These are phyloP conservation scores for Rhyacophila evoluta DNA, from an alignment of 2,888 invertebrate genomes.

Conservation along the genomic window DNA sequence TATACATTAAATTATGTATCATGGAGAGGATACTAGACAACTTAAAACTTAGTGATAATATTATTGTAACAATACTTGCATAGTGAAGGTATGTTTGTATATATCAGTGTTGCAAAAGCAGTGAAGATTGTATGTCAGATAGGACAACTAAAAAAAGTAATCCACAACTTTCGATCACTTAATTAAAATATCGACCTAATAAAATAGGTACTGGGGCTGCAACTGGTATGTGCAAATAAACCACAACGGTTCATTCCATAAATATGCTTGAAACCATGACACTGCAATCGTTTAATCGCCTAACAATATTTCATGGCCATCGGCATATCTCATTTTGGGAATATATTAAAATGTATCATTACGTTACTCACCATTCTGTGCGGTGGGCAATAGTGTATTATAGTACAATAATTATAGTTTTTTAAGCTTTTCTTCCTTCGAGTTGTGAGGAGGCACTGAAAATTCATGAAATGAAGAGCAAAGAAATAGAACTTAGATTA, in stretches of 20 bases:
- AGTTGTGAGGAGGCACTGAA: no score
- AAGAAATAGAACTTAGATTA: no score
- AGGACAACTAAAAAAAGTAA: no score
- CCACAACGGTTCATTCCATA: neutral
- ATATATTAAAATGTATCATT: neutral
- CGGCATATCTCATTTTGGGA: neutral
- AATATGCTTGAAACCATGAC: neutral
- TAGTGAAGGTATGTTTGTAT: neutral
- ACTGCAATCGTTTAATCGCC: neutral
- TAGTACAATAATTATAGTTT: constrained; percentile 2
- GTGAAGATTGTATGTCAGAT: no score
- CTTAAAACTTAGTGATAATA: neutral
- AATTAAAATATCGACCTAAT: no score
- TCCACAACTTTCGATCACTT: no score
- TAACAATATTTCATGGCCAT: neutral
- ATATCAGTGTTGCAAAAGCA: no score
- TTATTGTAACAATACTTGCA: neutral
- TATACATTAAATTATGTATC: constrained; percentile 43
- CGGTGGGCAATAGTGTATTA: neutral
- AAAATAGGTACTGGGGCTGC: no score
- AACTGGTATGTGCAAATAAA: no score
- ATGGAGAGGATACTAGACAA: neutral
- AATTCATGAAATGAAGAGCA: no score
- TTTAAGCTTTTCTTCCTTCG: neutral
- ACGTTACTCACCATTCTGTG: neutral